Evolutionary conservation across 2,113 vertebrate genomes (phyloP).

Genomic region (Boulengeromyrus knoepffleri): DNA sequence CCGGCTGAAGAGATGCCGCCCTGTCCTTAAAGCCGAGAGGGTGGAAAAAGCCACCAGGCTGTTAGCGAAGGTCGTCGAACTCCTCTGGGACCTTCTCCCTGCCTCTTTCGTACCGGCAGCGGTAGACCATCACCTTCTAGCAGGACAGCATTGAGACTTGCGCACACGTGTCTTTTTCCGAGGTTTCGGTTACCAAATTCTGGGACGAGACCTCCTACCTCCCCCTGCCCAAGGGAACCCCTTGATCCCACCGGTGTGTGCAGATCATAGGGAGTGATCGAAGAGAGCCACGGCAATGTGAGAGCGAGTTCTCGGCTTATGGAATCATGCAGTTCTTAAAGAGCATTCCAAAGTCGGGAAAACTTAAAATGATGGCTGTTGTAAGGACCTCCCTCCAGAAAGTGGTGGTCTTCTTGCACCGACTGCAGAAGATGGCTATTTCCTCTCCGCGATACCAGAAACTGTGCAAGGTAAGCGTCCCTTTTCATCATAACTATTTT

Average conservation of each 20-base stretch:
- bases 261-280: slow-evolving; percentile 57
- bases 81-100: not conserved
- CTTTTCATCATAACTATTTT: not conserved
- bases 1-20: not conserved
- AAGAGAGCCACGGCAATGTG: slow-evolving; percentile 67
- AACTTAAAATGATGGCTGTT: slow-evolving; percentile 83
- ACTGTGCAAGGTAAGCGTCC: slow-evolving; percentile 74
- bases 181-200: not conserved
- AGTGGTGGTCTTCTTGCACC: slow-evolving; percentile 80
- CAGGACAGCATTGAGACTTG: not conserved
- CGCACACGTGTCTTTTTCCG: not conserved
- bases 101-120: not conserved
- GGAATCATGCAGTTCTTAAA: slow-evolving; percentile 73
- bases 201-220: not conserved
- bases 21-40: not conserved
- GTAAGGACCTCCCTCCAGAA: slow-evolving; percentile 83
- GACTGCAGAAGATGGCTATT: slow-evolving; percentile 78
- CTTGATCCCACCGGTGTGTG: slow-evolving; percentile 28
- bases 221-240: not conserved
- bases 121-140: not conserved
- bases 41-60: not conserved
- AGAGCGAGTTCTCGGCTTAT: slow-evolving; percentile 66
- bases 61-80: not conserved
- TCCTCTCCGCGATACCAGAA: slow-evolving; percentile 80
- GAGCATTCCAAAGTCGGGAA: slow-evolving; percentile 73